Evolutionary conservation across 2,797 vertebrate genomes (phyloP).

Genomic region (Falco biarmicus): DNA sequence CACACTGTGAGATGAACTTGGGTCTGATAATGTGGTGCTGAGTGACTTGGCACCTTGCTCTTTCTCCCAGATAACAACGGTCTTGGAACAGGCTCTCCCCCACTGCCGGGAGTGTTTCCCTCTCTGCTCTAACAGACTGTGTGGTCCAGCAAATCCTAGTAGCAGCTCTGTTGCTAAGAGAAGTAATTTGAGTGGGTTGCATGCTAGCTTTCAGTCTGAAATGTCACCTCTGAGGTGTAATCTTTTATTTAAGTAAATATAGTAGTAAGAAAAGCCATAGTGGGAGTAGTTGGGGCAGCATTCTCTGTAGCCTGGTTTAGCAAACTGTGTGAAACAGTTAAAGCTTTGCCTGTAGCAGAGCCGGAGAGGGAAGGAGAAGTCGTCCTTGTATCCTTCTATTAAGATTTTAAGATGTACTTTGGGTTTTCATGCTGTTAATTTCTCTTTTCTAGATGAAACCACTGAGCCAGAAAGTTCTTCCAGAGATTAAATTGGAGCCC

Average conservation of each 20-base stretch:
- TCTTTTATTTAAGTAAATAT: constrained; percentile 67
- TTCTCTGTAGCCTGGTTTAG: constrained; percentile 31
- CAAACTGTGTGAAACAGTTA: constrained; percentile 10
- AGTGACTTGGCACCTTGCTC: not conserved
- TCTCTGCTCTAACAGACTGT: not conserved
- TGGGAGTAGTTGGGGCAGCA: constrained; percentile 1
- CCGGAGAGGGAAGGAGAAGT: constrained; percentile 8
- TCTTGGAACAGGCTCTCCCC: not conserved
- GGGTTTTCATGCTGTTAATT: constrained; percentile 40
- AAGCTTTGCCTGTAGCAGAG: not conserved
- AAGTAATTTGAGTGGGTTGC: constrained; percentile 62
- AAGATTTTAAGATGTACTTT: not conserved
- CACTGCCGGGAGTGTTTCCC: not conserved
- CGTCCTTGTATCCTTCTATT: not conserved
- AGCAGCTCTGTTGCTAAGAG: constrained; percentile 55
- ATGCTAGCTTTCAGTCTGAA: constrained; percentile 60
- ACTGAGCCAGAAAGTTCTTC: constrained; percentile 80
- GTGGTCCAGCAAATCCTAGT: not conserved
- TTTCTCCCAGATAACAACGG: not conserved
- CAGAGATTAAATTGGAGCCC: constrained; percentile 95
- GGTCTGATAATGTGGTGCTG: not conserved
- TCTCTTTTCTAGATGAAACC: constrained; percentile 84
- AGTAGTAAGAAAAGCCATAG: constrained; percentile 31
- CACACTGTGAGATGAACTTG: not conserved
- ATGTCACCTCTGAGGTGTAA: constrained; percentile 45